phyloP scores from a whole-genome alignment of 2,113 vertebrate genomes.

The Tringa solitaria region DNA sequence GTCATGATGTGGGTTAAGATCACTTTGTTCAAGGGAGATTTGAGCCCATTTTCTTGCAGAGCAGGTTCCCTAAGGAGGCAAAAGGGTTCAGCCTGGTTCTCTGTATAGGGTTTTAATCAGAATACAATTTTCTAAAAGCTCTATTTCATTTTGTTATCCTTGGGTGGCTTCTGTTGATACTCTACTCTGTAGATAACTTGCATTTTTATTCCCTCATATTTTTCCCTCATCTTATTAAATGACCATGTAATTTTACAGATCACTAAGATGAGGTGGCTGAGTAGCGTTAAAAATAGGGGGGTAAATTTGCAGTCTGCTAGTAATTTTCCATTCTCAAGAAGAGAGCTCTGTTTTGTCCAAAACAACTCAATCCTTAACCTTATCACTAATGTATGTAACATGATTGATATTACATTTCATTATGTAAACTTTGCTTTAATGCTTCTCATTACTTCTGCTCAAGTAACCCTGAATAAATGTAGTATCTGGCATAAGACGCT shows the following conservation, averaged over 20 bases:
- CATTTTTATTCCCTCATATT: background rate
- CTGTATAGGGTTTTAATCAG: background rate
- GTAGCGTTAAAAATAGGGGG: background rate
- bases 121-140: background rate
- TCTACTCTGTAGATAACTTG: background rate
- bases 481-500: slow-evolving; percentile 51
- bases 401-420: slow-evolving; percentile 58
- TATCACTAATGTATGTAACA: slow-evolving; percentile 44
- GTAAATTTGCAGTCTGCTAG: background rate
- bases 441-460: slow-evolving; percentile 68
- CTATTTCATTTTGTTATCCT: background rate
- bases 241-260: background rate
- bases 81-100: background rate
- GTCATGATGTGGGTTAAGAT: background rate
- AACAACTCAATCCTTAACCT: slow-evolving; percentile 25
- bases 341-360: slow-evolving; percentile 36
- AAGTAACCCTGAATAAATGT: slow-evolving; percentile 66
- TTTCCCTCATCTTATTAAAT: background rate
- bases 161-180: background rate
- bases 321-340: slow-evolving; percentile 55
- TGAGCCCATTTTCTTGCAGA: background rate
- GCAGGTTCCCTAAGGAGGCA: background rate
- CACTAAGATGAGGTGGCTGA: background rate
- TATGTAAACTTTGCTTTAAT: slow-evolving; percentile 65
- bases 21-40: background rate